Evolutionary conservation across 2,888 invertebrate species (phyloP), one percentile per base, ranked within the genome.

Genomic region (Horisme vitalbata): DNA sequence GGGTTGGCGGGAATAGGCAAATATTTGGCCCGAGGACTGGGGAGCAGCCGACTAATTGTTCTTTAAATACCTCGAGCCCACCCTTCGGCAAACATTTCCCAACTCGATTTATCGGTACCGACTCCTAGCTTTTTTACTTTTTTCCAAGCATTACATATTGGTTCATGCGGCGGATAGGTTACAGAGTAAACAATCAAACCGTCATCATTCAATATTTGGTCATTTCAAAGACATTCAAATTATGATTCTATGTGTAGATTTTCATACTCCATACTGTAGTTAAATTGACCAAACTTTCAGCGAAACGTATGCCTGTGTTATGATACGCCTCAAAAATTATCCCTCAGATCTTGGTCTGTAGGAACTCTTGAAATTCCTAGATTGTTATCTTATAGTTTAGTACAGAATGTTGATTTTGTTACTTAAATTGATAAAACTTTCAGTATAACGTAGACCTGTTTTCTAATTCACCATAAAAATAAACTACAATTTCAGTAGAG

Each of bases 1-100:
- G 85, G 86, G 86, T 84, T 85, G 86, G 87, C 85, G 86, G 87
- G 80, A 87, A 88, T 71, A 77, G 79, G 73, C 85, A 84, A 87
- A 87, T 85, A 87, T 87, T 88, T 86, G 79, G 70, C 79, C 71
- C 64, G 66, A 80, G 83, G 83, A 83, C 79, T 80, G 83, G 75
- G 74, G 79, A 80, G 84, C 83, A 80, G 74, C 79, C 83, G 82
- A 83, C 88, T 88, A 88, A 88, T 88, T 88, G 88, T 81, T 85
- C 84, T 87, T 86, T 88, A 88, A 88, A 88, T 86, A 88, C 80
- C 81, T 71, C 77, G 63, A 34, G 69, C 68, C 82, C 79, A 78
- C 79, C 84, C 84, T 83, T 80, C 73, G 59, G 55, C 70, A 77
- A 88, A 88, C 88, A 81, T 85, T 74, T 81, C 77, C 75, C 68